These are phyloP conservation scores for Phaetusa simplex DNA, from an alignment of 2,113 vertebrate species.

Conservation along the genomic window DNA sequence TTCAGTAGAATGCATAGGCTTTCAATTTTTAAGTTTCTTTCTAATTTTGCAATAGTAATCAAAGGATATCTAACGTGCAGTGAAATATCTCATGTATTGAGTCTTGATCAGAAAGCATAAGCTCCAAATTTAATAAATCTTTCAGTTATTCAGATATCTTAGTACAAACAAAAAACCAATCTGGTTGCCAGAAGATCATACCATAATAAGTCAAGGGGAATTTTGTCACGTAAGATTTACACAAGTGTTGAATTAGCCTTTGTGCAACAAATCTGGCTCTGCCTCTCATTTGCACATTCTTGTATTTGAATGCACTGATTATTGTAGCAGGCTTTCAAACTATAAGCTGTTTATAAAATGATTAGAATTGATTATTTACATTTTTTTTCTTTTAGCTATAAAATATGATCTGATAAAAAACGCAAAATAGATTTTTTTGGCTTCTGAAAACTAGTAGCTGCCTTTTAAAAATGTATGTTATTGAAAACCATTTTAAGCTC, in stretches of 20 bases:
- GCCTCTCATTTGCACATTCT: not conserved
- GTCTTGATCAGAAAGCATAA: constrained; percentile 9
- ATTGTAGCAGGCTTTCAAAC: not conserved
- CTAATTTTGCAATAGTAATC: not conserved
- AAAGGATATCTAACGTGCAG: constrained; percentile 9
- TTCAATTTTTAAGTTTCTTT: not conserved
- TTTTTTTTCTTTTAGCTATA: not conserved
- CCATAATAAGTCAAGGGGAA: not conserved
- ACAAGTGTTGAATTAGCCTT: not conserved
- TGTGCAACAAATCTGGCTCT: not conserved
- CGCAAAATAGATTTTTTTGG: not conserved
- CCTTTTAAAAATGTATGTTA: not conserved
- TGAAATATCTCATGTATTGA: constrained; percentile 15
- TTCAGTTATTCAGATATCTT: not conserved
- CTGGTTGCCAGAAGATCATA: not conserved
- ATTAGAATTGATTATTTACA: not conserved
- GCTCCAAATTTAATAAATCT: constrained; percentile 1
- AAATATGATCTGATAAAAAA: not conserved
- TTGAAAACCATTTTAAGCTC: not conserved
- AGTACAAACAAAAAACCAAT: not conserved
- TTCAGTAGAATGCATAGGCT: not conserved
- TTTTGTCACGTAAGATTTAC: not conserved
- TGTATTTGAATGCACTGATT: not conserved
- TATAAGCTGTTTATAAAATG: not conserved
- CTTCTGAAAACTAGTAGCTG: not conserved